Base-by-base conservation (phyloP, 1,140 invertebrate species). In the Megalopta genalis region DNA sequence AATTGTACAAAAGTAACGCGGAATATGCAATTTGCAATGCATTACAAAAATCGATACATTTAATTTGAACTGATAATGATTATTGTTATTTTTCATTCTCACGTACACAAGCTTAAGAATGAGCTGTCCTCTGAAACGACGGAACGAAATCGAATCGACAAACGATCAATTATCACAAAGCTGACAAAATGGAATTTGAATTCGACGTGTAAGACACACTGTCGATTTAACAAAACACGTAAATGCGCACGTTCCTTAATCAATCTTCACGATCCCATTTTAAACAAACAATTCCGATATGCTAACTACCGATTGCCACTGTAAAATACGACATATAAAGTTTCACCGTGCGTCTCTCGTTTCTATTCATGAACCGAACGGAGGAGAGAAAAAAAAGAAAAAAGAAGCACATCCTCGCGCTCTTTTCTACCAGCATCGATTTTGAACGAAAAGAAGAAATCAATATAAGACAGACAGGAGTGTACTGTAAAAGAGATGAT, bases 241-340 rank as follows among this genome's bases (percentile, higher is more conserved):
- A 37, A 84, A 69, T 21, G 21, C 18, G 52, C 81, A 83, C 81
- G 76, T 62, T 71, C 39, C 23, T 32, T 18, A 52, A 79, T 74
- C 25, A 49, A 73, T 73, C 16, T n/a, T 10, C 60, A 14, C 18
- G 27, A 7, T 69, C 23, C 23, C 32, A 18, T 59, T 63, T n/a
- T 21, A 21, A 46, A 12, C 25, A 1, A 42, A 37, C 5, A 57
- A 37, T 52, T 63, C 12, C 6, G 37, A 21, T 23, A 60, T 63
- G 39, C 27, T 2, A 21, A 21, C 12, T 12, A 32, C 23, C 8
- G 2, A 27, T n/a, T 52, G 12, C 27, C n/a, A 37, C 3, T 1
- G 18, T n/a, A 4, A 1, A 16, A 8, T 18, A 46, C 27, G 52
- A 3, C 12, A 2, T 25, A 8, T 32, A 37, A 59, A 7, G 12